Conservation (phyloP, 2,888 invertebrate genomes). For the Drosophila anceps region DNA sequence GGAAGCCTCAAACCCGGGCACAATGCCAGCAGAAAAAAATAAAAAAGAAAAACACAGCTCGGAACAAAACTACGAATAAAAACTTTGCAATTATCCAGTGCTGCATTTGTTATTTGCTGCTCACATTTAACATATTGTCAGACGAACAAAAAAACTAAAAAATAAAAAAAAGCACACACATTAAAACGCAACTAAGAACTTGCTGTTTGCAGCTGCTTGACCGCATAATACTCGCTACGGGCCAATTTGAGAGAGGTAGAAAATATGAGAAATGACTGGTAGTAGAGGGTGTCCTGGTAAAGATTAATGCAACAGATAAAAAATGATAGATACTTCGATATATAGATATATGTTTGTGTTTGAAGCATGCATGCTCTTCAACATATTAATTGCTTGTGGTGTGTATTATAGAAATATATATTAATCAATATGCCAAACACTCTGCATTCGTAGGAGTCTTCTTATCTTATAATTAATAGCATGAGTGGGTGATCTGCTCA, state of each 20-base stretch:
- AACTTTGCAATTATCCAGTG: slow-evolving; percentile 72
- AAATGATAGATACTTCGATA: no score
- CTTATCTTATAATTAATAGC: background rate
- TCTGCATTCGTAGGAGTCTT: background rate
- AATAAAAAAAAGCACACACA: background rate
- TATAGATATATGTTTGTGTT: no score
- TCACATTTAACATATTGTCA: slow-evolving; percentile 61
- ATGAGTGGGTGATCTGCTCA: background rate
- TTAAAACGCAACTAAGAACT: slow-evolving; percentile 6
- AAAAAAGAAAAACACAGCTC: slow-evolving; percentile 18
- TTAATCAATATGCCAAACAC: background rate
- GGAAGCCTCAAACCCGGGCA: slow-evolving; percentile 69
- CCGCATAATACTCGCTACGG: slow-evolving; percentile 1
- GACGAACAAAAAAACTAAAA: slow-evolving; percentile 11
- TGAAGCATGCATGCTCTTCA: no score
- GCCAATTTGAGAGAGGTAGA: no score
- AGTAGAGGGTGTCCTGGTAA: no score
- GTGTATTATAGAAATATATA: no score
- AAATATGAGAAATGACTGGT: no score
- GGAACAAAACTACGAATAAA: slow-evolving; percentile 27
- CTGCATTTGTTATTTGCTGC: slow-evolving; percentile 43
- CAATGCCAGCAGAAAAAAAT: slow-evolving; percentile 40
- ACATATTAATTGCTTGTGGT: no score
- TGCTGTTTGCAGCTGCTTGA: background rate
- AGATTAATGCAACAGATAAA: no score